These are phyloP conservation scores for Asobara japonica DNA, from an alignment of 1,140 invertebrate genomes.

Conservation along the genomic window DNA sequence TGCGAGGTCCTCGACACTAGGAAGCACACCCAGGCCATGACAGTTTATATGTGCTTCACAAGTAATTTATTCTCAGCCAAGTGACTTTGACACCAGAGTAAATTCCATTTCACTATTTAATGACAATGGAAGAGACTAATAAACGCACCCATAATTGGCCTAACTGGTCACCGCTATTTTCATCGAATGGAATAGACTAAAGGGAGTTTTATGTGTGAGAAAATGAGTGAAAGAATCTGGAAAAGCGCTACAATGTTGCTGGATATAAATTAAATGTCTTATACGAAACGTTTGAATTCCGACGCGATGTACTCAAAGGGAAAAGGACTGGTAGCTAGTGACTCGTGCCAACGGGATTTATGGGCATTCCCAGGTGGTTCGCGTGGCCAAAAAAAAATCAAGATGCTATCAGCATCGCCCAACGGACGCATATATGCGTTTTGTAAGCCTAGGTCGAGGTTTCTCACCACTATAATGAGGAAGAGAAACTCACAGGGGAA, in stretches of 20 bases:
- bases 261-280: conserved; percentile 17
- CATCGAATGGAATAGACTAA: background rate
- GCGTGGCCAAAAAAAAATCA: conserved; percentile 31
- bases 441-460: conserved; percentile 11
- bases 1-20: conserved; percentile 34
- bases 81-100: conserved; percentile 26
- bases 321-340: conserved; percentile 10
- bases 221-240: background rate
- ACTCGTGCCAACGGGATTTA: conserved; percentile 32
- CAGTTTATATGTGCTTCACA: conserved; percentile 7
- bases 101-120: conserved; percentile 5
- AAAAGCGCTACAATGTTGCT: background rate
- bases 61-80: conserved; percentile 34
- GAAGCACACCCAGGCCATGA: conserved; percentile 20
- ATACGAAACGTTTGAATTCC: conserved; percentile 23
- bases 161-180: background rate
- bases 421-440: background rate
- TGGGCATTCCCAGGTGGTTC: conserved; percentile 28
- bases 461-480: background rate
- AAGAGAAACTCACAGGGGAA: too few species aligned
- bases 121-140: background rate
- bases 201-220: background rate
- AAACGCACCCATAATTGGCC: background rate
- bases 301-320: conserved; percentile 21
- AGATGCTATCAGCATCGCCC: conserved; percentile 16